Evolutionary conservation across 2,888 invertebrate species (phyloP).

Genomic region (Phyto melanocephala): DNA sequence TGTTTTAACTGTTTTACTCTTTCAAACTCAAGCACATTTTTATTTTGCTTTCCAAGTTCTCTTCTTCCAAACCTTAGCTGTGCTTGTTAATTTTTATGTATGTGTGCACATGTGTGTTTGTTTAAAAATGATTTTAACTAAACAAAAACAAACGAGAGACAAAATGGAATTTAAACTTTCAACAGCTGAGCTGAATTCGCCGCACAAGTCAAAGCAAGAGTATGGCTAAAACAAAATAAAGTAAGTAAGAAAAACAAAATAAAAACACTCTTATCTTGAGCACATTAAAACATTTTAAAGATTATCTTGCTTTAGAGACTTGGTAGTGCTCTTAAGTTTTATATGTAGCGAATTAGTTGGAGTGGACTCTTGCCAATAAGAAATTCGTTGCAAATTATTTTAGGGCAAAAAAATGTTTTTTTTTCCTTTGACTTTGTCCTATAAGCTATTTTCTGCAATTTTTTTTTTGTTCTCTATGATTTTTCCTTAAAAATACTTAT

Average conservation of each 20-base stretch:
- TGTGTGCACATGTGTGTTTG: not conserved
- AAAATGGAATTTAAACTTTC: conserved; percentile 39
- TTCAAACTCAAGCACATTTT: no score
- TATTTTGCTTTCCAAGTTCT: no score
- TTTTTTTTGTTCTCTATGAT: not conserved
- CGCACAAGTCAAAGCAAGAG: not conserved
- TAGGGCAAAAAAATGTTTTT: not conserved
- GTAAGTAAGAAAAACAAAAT: not conserved
- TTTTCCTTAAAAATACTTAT: not conserved
- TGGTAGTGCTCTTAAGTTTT: not conserved
- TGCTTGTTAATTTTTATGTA: no score
- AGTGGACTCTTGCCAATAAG: not conserved
- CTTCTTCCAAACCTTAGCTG: no score
- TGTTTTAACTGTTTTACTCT: no score
- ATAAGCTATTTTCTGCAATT: not conserved
- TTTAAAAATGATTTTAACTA: not conserved
- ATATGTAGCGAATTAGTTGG: not conserved
- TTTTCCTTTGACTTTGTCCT: not conserved
- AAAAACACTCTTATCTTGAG: not conserved
- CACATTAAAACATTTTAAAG: not conserved
- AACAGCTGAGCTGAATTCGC: conserved; percentile 31
- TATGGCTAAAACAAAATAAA: not conserved
- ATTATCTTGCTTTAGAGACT: not conserved
- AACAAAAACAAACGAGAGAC: conserved; percentile 48
- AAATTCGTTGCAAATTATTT: no score